Evolutionary conservation across 2,113 vertebrate genomes (phyloP).

Genomic region (Garra rufa): DNA sequence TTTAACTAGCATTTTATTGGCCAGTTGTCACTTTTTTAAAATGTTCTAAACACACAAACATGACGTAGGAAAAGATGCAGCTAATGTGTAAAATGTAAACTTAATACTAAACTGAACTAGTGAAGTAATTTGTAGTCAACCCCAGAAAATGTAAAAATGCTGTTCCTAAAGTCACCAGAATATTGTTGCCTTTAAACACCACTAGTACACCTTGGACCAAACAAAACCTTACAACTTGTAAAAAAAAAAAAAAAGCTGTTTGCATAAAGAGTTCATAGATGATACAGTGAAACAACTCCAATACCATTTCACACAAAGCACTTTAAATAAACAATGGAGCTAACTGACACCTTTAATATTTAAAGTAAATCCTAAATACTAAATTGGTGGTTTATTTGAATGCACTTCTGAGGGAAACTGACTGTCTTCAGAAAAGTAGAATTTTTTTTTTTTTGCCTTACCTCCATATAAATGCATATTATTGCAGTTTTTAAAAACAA

Average conservation of each 20-base stretch:
- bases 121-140: background rate
- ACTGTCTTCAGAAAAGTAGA: no score
- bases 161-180: background rate
- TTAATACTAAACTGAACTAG: background rate
- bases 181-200: background rate
- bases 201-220: no score
- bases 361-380: no score
- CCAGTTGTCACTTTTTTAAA: background rate
- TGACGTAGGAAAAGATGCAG: background rate
- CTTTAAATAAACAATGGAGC: conserved; percentile 1
- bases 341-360: conserved; percentile 34
- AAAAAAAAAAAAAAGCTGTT: no score
- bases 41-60: background rate
- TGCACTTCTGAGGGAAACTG: no score
- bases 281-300: no score
- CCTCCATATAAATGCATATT: no score
- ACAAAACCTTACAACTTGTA: no score
- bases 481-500: no score
- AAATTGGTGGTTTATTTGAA: no score
- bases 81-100: background rate
- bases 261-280: no score
- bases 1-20: background rate
- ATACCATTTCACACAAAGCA: background rate
- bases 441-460: no score
- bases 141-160: background rate